A percentile compares a stretch with the other conserved stretches of the same genome.
Evolutionary conservation across 2,797 vertebrate species (phyloP).

Genomic region (Rhabdomys pumilio): DNA sequence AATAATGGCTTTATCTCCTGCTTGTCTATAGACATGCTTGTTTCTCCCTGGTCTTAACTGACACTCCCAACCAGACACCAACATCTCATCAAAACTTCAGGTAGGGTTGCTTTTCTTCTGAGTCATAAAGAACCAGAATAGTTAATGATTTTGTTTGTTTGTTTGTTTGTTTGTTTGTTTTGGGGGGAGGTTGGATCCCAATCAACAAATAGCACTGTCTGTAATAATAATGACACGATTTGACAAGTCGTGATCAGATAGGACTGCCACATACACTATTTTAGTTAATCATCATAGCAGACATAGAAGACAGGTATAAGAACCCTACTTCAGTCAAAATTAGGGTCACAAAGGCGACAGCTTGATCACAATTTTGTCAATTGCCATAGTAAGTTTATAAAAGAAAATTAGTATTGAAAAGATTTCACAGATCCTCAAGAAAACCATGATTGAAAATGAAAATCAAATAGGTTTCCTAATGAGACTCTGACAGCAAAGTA

Average conservation of each 20-base stretch:
- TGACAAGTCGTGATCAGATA: not conserved
- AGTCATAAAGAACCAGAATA: not conserved
- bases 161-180: not conserved
- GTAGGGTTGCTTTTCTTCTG: not conserved
- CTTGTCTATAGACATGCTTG: not conserved
- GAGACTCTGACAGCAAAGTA: slow-evolving; percentile 36
- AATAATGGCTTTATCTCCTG: slow-evolving; percentile 43
- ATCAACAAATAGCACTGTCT: slow-evolving; percentile 48
- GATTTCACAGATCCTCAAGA: slow-evolving; percentile 27
- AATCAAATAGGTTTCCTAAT: slow-evolving; percentile 64
- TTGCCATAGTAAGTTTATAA: slow-evolving; percentile 21
- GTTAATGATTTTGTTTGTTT: not conserved
- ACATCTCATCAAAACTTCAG: not conserved
- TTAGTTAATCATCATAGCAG: slow-evolving; percentile 24
- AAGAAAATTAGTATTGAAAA: slow-evolving; percentile 58
- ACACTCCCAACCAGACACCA: slow-evolving; percentile 14
- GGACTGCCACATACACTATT: not conserved
- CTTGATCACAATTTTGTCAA: slow-evolving; percentile 4
- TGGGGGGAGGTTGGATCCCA: not conserved
- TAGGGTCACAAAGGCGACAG: slow-evolving; percentile 15
- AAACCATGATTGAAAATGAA: slow-evolving; percentile 61
- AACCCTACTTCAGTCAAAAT: slow-evolving; percentile 44
- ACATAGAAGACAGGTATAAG: not conserved
- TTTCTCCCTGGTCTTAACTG: not conserved
- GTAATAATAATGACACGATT: slow-evolving; percentile 24